Percentiles rank a stretch among this genome's conserved stretches.
Evolutionary conservation across 2,113 vertebrate genomes (phyloP).

Genomic region (Eleginops maclovinus): DNA sequence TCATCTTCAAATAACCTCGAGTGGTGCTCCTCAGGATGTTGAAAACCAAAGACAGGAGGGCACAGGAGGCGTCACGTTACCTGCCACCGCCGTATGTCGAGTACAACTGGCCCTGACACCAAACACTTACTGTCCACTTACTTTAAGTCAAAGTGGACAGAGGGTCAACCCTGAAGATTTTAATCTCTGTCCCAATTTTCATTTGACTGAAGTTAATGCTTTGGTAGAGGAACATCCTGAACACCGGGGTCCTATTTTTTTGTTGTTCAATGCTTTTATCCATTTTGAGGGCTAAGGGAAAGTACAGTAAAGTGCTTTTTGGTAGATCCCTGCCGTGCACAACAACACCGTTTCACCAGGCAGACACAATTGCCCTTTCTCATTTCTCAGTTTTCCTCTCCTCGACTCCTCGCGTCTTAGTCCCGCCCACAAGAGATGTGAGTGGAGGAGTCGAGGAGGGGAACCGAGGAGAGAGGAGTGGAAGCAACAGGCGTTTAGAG

Average conservation of each 20-base stretch:
- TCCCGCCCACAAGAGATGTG: no score
- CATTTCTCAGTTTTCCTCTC: no score
- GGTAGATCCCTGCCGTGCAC: not conserved
- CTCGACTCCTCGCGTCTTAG: no score
- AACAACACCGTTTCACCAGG: not conserved
- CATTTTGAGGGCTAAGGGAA: not conserved
- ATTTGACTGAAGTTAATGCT: not conserved
- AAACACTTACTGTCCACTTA: conserved; percentile 11
- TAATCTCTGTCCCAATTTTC: not conserved
- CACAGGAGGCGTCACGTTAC: conserved; percentile 2
- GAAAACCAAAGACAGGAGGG: not conserved
- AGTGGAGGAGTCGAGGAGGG: no score
- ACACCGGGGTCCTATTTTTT: not conserved
- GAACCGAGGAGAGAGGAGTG: no score
- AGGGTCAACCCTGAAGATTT: not conserved
- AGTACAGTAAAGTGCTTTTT: not conserved
- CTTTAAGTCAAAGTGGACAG: not conserved
- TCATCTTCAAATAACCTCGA: not conserved
- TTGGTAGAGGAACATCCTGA: not conserved
- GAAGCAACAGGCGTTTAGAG: no score
- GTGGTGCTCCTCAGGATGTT: not conserved
- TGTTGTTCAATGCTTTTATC: not conserved
- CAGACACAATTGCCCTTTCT: no score
- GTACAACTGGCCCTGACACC: conserved; percentile 2
- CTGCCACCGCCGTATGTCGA: conserved; percentile 37